A percentile compares a stretch with the other conserved stretches of the same genome.
Conservation (phyloP, 1,140 invertebrate species). For the Papilio dardanus region DNA sequence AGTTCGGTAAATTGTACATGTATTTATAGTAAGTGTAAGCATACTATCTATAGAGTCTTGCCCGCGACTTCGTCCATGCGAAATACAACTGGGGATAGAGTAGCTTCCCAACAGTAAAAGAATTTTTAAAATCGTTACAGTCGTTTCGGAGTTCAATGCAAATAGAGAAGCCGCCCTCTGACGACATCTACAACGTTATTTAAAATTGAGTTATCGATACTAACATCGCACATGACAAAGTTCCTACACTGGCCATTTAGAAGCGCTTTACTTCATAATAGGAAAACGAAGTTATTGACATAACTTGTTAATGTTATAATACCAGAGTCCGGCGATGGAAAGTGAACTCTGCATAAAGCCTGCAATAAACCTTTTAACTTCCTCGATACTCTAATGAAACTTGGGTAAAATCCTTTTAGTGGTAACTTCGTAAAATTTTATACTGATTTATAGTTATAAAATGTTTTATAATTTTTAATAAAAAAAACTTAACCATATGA, state of each 20-base stretch:
- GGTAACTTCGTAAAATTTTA: neutral
- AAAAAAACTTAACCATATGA: neutral
- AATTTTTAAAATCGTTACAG: too few relatives aligned
- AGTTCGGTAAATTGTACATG: neutral
- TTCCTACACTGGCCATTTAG: neutral
- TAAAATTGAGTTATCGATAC: neutral
- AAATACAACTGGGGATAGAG: too few relatives aligned
- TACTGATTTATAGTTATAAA: neutral
- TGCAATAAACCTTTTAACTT: neutral
- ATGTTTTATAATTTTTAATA: neutral
- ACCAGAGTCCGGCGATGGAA: neutral
- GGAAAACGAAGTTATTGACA: neutral
- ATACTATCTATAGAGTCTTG: too few relatives aligned
- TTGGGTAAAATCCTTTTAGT: neutral
- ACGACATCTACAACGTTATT: neutral
- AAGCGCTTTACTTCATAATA: neutral
- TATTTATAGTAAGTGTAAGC: too few relatives aligned
- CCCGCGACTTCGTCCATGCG: too few relatives aligned
- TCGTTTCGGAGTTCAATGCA: too few relatives aligned
- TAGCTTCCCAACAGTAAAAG: too few relatives aligned
- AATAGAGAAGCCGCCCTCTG: neutral
- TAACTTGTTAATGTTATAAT: constrained; percentile 23
- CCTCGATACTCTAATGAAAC: neutral
- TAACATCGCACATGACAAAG: neutral
- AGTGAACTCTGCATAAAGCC: constrained; percentile 5